Evolutionary conservation across 30 jellyfish, hydroid and myxozoan species (phyloP), one percentile per base, ranked within the genome.

Genomic region (Hydractinia echinata): DNA sequence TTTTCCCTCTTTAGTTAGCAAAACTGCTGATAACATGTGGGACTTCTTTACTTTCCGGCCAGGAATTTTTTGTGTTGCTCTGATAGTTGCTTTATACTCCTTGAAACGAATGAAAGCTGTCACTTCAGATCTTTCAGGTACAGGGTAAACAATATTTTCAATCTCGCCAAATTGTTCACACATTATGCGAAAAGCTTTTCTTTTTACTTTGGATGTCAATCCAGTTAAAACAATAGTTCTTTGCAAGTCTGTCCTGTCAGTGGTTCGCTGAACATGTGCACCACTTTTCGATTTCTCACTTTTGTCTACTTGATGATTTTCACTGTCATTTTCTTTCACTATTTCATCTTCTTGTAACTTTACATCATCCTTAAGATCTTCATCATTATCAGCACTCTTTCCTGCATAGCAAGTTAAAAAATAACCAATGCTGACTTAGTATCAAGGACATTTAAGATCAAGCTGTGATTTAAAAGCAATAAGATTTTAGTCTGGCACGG

Each of bases 171-270:
- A 88, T 52, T 79, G 67, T 53, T 83, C 82, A 64, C 96, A 85
- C 5, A 88, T 55, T 50, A 64, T 62, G 39, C 90, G 95, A 20
- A 94, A 70, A 55, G 81, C 83, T 20, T 95, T 80, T 69, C 91
- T 82, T 51, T 95, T 94, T 4, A 84, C 81, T 48, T 68, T 85
- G 8, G 84, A 76, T 18, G 86, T 84, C 69, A 94, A 77, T 11
- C 95, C 96, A 11, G 95, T 68, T 39, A 94, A 52, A 5, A 88
- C 90, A 48, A 94, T 66, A n/a, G 99, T 94, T 53, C 99, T 67
- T 55, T 88, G 95, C 51, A 51, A 67, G 52, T 80, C 87, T 20
- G 85, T 60, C 44, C 30, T 80, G 51, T 15, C 55, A 71, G 9
- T 50, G 15, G 67, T 53, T 19, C 18, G 44, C 2, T 30, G 44